Evolutionary conservation across 2,113 vertebrate genomes (phyloP), one percentile per base, ranked within the genome.

Genomic region (Myocastor coypus): DNA sequence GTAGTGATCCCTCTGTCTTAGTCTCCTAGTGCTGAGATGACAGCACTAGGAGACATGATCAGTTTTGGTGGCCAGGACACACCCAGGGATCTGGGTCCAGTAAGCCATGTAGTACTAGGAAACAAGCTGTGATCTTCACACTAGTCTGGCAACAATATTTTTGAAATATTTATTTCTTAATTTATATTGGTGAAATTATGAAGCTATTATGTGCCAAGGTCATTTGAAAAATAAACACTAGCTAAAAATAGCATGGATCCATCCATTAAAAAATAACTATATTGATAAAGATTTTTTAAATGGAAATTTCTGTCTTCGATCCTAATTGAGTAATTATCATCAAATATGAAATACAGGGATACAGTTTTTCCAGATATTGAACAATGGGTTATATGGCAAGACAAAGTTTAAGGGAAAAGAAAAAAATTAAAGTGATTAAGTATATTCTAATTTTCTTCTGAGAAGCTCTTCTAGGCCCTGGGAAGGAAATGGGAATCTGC

Each of bases 131-230:
- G 3, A 16, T 55, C 55, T 16, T 57, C 19, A 16, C 55, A 57
- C 3, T 57, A 19, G 55, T 16, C 16, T 57, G 55, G 16, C 55
- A 57, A 16, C 16, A 73, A 66, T 32, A 82, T 50, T 86, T 73
- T 92, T 30, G 16, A 93, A 93, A 87, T 92, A 3, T 2, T 78
- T 81, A 28, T 88, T 91, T 63, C 10, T 64, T 92, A 40, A 57
- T 37, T 71, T 22, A 64, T 77, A 66, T 40, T 11, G 2, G 17
- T 84, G 28, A 26, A 81, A 75, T 66, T 94, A 73, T 37, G 40
- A 68, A 88, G 4, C 69, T 30, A 7, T 46, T 37, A 78, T 37
- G 46, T 71, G 46, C 34, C 85, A 89, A 89, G 85, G 13, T 32
- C 34, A 40, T 24, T 89, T 73, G 12, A 89, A 89, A 93, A 82